These are phyloP conservation scores for Baronia brevicornis DNA, from an alignment of 2,888 invertebrate genomes.

Conservation along the genomic window DNA sequence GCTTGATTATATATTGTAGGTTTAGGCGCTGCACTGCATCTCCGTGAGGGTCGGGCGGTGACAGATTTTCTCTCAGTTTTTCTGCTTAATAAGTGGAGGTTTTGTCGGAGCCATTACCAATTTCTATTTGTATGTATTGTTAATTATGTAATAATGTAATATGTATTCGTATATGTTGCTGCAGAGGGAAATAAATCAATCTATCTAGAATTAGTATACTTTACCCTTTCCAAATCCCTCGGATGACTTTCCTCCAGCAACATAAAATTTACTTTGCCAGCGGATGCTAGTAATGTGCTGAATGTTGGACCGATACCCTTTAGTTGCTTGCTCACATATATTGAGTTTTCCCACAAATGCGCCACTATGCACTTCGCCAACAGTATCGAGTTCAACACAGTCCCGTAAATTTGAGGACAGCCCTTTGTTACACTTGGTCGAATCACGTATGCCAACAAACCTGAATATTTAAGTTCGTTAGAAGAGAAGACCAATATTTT, in stretches of 20 bases:
- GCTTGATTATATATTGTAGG: too few relatives aligned
- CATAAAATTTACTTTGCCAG: slow-evolving; percentile 80
- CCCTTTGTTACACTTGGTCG: slow-evolving; percentile 38
- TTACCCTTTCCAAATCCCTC: slow-evolving; percentile 82
- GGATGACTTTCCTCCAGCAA: slow-evolving; percentile 80
- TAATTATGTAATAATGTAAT: slow-evolving; percentile 1
- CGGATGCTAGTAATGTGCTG: slow-evolving; percentile 77
- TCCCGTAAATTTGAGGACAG: slow-evolving; percentile 56
- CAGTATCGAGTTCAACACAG: slow-evolving; percentile 75
- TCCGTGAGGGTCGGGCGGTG: too few relatives aligned
- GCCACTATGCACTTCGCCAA: slow-evolving; percentile 81
- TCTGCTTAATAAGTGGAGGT: too few relatives aligned
- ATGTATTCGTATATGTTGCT: not conserved
- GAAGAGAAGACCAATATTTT: not conserved
- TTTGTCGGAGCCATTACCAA: too few relatives aligned
- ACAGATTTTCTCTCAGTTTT: too few relatives aligned
- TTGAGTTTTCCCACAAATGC: slow-evolving; percentile 85
- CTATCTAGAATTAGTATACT: slow-evolving; percentile 17
- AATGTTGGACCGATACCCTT: slow-evolving; percentile 81
- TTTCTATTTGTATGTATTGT: not conserved
- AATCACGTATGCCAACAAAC: slow-evolving; percentile 75
- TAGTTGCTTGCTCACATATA: slow-evolving; percentile 80
- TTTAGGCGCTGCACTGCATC: too few relatives aligned
- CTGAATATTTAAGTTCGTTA: slow-evolving; percentile 36
- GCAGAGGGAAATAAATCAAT: too few relatives aligned